phyloP scores from a whole-genome alignment of 2,113 vertebrate genomes.

The Siniperca knerii region DNA sequence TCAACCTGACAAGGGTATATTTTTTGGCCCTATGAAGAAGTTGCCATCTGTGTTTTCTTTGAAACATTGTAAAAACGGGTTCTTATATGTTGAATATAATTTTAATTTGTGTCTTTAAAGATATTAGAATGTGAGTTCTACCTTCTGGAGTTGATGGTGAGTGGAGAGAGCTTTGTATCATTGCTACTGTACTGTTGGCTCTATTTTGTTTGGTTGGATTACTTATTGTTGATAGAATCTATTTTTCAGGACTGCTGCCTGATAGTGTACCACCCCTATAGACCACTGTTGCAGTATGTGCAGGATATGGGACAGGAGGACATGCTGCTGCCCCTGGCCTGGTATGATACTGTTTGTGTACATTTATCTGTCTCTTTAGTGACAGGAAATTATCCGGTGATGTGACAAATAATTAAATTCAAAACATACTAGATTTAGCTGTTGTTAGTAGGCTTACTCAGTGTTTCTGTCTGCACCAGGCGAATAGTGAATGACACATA shows the following conservation, averaged over 20 bases:
- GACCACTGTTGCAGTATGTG: slow-evolving; percentile 97
- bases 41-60: background rate
- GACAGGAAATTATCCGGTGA: background rate
- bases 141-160: slow-evolving; percentile 98
- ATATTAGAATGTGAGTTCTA: slow-evolving; percentile 99
- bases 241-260: slow-evolving; percentile 95
- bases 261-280: slow-evolving; percentile 99
- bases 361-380: background rate
- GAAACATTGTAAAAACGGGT: background rate
- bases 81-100: background rate
- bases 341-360: slow-evolving; percentile 81
- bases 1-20: background rate
- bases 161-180: slow-evolving; percentile 46
- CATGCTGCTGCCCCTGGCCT: slow-evolving; percentile 97
- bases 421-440: background rate
- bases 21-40: background rate
- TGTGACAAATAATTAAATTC: background rate
- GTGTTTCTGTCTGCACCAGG: slow-evolving; percentile 82
- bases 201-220: background rate
- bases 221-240: background rate
- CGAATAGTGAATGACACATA: slow-evolving; percentile 99
- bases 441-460: slow-evolving; percentile 5
- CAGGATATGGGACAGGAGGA: slow-evolving; percentile 99
- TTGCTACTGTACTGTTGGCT: background rate
- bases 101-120: slow-evolving; percentile 74